Evolutionary conservation across 2,888 invertebrate genomes (phyloP), one percentile per base, ranked within the genome.

Genomic region (Shargacucullia verbasci): DNA sequence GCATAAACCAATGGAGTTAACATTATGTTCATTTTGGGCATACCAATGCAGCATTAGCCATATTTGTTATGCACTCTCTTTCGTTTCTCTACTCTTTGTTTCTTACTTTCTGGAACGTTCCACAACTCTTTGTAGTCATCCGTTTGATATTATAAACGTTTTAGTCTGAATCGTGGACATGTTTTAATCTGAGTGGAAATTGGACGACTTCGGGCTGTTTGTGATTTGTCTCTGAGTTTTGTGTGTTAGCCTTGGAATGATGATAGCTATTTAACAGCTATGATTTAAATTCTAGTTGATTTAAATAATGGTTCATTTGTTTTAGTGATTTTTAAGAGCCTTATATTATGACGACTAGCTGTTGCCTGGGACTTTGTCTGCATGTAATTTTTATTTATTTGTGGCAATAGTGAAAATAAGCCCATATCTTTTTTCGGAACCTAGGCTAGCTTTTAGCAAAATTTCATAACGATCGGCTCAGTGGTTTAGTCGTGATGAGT

Each of bases 101-200:
- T 11, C 6, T 45, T 59, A 58, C 62, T 68, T 69, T 71, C 65
- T 71, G 64, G 35, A 58, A 34, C 63, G 62, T 67, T 73, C 53
- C 58, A 46, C 56, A 58, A 80, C 73, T 78, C 84, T 85, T 84
- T 85, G 86, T 80, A 79, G 84, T 84, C 86, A 82, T 68, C 59
- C 59, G 66, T 68, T 79, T 82, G 82, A 82, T 82, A 84, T 83
- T 83, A 85, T 83, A 83, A 84, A 85, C 81, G 71, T 64, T 76
- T 70, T 68, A 66, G 52, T 62, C 59, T 58, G 50, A 39, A 70
- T 60, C 48, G 66, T 65, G 59, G 64, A 46, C 54, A 59, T 59
- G 59, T 59, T 71, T 73, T 73, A 66, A 73, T 66, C 59, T 55
- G 48, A 29, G 46, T 44, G 58, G 59, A 57, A 54, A 62, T 70